Evolutionary conservation across 2,888 invertebrate species (phyloP).

Genomic region (Diadromus collaris): DNA sequence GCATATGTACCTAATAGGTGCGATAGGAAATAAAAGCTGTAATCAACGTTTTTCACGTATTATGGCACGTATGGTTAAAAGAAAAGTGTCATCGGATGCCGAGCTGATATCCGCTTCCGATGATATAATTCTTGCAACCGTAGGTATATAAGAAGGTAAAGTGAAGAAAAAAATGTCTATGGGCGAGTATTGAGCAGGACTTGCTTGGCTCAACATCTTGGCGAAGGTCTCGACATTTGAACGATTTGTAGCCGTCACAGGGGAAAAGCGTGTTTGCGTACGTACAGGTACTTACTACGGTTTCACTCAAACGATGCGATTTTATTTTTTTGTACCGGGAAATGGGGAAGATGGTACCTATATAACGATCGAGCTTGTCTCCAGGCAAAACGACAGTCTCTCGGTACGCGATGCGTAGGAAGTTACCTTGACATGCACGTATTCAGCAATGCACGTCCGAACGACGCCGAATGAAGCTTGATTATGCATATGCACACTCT

Average conservation of each 20-base stretch:
- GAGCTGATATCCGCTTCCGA: no score
- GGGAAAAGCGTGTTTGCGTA: conserved; percentile 14
- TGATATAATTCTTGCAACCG: no score
- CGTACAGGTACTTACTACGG: not conserved
- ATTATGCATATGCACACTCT: conserved; percentile 34
- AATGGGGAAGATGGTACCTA: not conserved
- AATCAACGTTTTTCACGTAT: no score
- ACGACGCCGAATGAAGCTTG: conserved; percentile 22
- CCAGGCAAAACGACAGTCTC: conserved; percentile 54
- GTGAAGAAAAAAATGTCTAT: no score
- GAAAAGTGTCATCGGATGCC: no score
- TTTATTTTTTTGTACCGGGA: conserved; percentile 28
- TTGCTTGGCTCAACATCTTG: conserved; percentile 14
- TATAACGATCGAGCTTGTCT: conserved; percentile 39
- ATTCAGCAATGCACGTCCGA: conserved; percentile 52
- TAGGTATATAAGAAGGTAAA: no score
- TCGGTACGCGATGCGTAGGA: conserved; percentile 60
- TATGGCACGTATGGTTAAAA: no score
- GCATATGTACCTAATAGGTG: no score
- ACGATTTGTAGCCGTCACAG: no score
- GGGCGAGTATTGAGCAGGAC: no score
- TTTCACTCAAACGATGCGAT: conserved; percentile 39
- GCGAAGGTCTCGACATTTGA: conserved; percentile 24
- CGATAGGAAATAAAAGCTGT: no score
- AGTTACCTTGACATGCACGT: conserved; percentile 64